Percentiles rank a stretch among this genome's conserved stretches.
Evolutionary conservation across 2,797 vertebrate genomes (phyloP).

Genomic region (Epinephelus malabaricus): DNA sequence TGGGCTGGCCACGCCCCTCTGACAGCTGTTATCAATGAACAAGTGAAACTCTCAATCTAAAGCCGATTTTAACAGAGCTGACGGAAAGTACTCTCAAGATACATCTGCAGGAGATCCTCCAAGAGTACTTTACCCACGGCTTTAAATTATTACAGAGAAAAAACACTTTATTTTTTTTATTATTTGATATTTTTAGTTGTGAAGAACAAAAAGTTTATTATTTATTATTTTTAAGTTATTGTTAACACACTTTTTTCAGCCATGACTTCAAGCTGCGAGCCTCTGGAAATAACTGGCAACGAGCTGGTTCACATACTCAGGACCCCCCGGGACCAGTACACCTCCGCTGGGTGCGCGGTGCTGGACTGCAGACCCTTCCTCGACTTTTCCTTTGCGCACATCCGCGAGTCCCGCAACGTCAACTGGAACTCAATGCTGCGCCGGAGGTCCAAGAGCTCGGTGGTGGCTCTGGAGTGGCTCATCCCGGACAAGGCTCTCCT

Average conservation of each 20-base stretch:
- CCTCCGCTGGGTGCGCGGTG: slow-evolving; percentile 80
- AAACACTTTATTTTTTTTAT: background rate
- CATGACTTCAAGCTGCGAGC: slow-evolving; percentile 74
- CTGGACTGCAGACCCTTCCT: slow-evolving; percentile 92
- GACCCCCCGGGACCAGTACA: slow-evolving; percentile 71
- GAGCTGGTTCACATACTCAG: slow-evolving; percentile 84
- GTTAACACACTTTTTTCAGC: slow-evolving; percentile 2
- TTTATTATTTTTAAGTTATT: slow-evolving; percentile 12
- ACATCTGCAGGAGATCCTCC: background rate
- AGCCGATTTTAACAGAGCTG: slow-evolving; percentile 29
- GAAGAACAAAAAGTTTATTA: background rate
- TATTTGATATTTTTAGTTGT: background rate
- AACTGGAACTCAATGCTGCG: slow-evolving; percentile 92
- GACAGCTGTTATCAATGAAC: slow-evolving; percentile 78
- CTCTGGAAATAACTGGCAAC: slow-evolving; percentile 78
- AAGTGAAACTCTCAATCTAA: slow-evolving; percentile 61
- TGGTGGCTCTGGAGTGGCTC: slow-evolving; percentile 88
- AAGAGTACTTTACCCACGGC: background rate
- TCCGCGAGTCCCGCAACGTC: slow-evolving; percentile 86
- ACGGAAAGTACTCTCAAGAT: background rate
- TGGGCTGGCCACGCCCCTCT: slow-evolving; percentile 50
- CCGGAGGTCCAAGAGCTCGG: slow-evolving; percentile 85
- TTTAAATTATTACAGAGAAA: background rate
- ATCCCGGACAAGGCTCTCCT: slow-evolving; percentile 87
- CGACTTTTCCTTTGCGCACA: slow-evolving; percentile 85